Conservation (phyloP, 2,113 vertebrate species). For the Spea bombifrons region DNA sequence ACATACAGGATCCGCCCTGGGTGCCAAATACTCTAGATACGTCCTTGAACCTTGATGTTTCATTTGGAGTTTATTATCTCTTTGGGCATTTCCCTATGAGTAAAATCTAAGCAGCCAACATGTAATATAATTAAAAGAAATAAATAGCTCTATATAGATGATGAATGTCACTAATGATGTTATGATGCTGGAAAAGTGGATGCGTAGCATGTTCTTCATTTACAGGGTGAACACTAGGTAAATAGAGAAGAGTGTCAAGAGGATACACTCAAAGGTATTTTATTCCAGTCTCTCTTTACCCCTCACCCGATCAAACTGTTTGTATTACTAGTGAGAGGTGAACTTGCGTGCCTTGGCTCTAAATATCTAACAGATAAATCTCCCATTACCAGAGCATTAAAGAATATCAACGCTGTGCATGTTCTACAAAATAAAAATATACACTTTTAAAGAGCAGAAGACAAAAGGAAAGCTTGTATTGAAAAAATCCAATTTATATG, state of each 20-base stretch:
- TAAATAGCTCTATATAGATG: too few species aligned
- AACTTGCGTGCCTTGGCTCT: constrained; percentile 1
- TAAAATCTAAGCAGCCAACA: too few species aligned
- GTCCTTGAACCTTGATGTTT: too few species aligned
- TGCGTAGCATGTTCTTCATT: not conserved
- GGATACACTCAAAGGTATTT: constrained; percentile 2
- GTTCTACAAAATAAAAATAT: not conserved
- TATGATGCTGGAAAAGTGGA: not conserved
- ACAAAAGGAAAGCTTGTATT: too few species aligned
- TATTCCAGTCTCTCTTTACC: constrained; percentile 5
- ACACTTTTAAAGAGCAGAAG: not conserved
- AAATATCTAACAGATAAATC: not conserved
- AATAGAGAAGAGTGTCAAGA: constrained; percentile 14
- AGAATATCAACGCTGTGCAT: too few species aligned
- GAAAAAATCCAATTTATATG: not conserved
- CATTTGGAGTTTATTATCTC: too few species aligned
- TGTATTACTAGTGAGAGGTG: constrained; percentile 16
- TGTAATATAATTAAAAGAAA: too few species aligned
- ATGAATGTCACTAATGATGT: not conserved
- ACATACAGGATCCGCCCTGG: too few species aligned
- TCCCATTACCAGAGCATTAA: too few species aligned
- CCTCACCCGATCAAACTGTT: constrained; percentile 23
- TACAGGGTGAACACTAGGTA: not conserved
- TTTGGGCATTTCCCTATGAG: too few species aligned
- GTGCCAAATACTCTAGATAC: too few species aligned